These are phyloP conservation scores for Micromesistius poutassou DNA, from an alignment of 2,797 vertebrate genomes.

Conservation along the genomic window DNA sequence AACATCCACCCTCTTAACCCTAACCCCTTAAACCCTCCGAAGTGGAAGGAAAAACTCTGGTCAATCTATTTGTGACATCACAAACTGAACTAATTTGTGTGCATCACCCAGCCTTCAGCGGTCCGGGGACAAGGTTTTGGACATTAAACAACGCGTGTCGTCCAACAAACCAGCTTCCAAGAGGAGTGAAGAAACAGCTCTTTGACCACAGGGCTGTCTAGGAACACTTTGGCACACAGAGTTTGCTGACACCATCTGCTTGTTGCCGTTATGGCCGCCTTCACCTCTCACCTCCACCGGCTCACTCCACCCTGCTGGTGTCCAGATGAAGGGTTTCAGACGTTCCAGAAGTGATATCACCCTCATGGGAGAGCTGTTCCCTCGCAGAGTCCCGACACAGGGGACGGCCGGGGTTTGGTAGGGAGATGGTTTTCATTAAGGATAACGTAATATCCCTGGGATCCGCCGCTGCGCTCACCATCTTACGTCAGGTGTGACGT, in stretches of 20 bases:
- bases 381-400: neutral
- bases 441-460: neutral
- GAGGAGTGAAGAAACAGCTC: neutral
- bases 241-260: neutral
- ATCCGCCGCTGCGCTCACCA: neutral
- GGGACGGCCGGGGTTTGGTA: neutral
- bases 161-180: neutral
- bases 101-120: neutral
- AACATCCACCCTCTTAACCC: neutral
- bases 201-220: neutral
- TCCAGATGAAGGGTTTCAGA: neutral
- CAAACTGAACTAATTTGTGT: neutral
- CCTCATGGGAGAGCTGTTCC: neutral
- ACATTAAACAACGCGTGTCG: neutral
- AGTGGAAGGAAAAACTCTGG: neutral
- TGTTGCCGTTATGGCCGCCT: neutral
- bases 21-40: neutral
- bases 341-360: neutral
- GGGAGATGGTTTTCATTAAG: constrained; percentile 1
- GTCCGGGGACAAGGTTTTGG: neutral
- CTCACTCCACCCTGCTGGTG: neutral
- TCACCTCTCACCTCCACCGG: neutral
- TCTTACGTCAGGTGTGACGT: neutral
- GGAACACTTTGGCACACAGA: neutral
- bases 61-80: neutral